Evolutionary conservation across 2,888 invertebrate genomes (phyloP).

Genomic region (Bembecia ichneumoniformis): DNA sequence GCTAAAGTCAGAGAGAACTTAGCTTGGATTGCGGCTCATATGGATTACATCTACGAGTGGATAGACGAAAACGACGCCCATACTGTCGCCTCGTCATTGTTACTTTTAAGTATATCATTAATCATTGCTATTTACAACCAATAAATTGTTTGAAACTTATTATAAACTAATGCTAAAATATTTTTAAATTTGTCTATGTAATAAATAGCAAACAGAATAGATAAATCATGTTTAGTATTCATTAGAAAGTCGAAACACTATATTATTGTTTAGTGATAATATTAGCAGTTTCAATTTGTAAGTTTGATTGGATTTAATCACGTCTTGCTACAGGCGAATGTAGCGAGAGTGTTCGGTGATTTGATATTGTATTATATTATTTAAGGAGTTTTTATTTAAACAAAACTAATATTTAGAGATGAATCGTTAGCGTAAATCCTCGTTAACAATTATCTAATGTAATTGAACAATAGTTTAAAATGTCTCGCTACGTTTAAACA

Average conservation of each 20-base stretch:
- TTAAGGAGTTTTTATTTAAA: too few relatives aligned
- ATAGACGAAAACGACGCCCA: slow-evolving; percentile 53
- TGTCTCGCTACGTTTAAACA: too few relatives aligned
- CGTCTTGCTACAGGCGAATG: slow-evolving; percentile 37
- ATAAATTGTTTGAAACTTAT: neutral
- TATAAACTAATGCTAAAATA: neutral
- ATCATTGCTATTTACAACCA: slow-evolving; percentile 35
- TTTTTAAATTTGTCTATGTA: neutral
- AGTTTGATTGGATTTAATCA: slow-evolving; percentile 17
- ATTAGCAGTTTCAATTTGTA: slow-evolving; percentile 25
- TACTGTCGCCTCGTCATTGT: slow-evolving; percentile 32
- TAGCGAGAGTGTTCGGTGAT: slow-evolving; percentile 38
- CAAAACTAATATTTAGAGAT: too few relatives aligned
- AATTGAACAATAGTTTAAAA: too few relatives aligned
- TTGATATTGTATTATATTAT: neutral
- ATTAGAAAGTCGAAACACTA: slow-evolving; percentile 21
- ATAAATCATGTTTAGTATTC: neutral
- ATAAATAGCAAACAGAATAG: neutral
- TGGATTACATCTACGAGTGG: slow-evolving; percentile 48
- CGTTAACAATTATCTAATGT: too few relatives aligned
- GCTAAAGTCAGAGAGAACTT: slow-evolving; percentile 24
- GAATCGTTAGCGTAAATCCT: too few relatives aligned
- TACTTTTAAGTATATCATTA: slow-evolving; percentile 32
- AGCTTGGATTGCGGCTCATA: slow-evolving; percentile 23
- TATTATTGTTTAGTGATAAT: slow-evolving; percentile 34